Base-by-base conservation (phyloP, 2,888 invertebrate species). In the Schizotus pectinicornis region DNA sequence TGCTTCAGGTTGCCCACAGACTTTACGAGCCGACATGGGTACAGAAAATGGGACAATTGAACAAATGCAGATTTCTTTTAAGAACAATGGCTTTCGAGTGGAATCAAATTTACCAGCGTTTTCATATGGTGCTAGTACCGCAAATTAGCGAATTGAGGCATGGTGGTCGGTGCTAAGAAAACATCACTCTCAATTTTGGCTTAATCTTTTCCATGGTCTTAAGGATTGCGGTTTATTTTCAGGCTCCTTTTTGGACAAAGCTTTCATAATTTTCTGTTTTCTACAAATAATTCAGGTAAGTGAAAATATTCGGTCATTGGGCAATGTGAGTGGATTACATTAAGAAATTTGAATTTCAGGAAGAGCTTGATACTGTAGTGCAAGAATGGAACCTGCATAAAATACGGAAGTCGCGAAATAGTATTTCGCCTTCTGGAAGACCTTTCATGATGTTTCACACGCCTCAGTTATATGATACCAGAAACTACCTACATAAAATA, bases 21-120 rank as follows among this genome's bases (percentile, higher is more conserved):
- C 56, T 12, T 14, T 64, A 11, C 54, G 64, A 11, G 13, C 45
- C 31, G 61, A 66, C 42, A 56, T 62, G 59, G 64, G 66, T 35
- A 66, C 64, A 7, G 64, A 64, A 53, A 66, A 64, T 35, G 49
- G 41, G 12, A 33, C 11, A 37, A 46, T 59, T 9, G 55, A 56
- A 51, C 37, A 51, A 39, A 49, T 63, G 1, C 64, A 64, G 54
- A 59, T 22, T 14, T 41, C 37, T 13, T 47, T 35, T 39, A 11
- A 30, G 33, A 34, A 11, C 2, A 30, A 31, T 38, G 33, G 11
- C 2, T 31, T n/a, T 34, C 46, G 11, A 7, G 32, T 6, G 50
- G 5, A 46, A 47, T 6, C 13, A 7, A 42, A 11, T 3, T 30
- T 30, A 30, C 50, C 55, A 9, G 30, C 49, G 1, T 59, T 59